These are phyloP conservation scores for Philopedon plagiatum DNA, from an alignment of 2,888 invertebrate species.

Conservation along the genomic window DNA sequence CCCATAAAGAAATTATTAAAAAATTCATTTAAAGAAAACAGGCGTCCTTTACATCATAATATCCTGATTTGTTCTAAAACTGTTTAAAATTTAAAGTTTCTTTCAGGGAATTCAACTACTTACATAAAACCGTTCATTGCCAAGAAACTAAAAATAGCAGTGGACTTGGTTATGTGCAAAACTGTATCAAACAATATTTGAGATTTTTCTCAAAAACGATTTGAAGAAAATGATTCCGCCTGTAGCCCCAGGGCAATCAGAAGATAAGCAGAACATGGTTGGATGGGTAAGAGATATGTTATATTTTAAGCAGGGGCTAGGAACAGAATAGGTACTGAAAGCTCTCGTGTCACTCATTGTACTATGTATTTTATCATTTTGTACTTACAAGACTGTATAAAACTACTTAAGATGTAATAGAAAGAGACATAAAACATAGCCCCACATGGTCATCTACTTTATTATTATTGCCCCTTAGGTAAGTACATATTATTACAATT, in stretches of 20 bases:
- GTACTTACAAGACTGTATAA: too few species aligned
- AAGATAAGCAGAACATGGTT: slow-evolving; percentile 68
- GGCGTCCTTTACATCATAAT: background rate
- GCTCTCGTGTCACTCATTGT: too few species aligned
- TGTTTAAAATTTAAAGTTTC: background rate
- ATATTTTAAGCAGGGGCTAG: slow-evolving; percentile 13
- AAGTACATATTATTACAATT: too few species aligned
- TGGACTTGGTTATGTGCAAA: slow-evolving; percentile 30
- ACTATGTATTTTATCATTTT: too few species aligned
- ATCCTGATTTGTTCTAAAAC: too few species aligned
- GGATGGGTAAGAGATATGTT: slow-evolving; percentile 65
- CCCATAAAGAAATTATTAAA: background rate
- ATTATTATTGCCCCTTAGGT: too few species aligned
- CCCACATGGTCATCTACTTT: too few species aligned
- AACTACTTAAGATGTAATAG: too few species aligned
- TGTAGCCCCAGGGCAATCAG: slow-evolving; percentile 65
- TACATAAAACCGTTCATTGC: background rate
- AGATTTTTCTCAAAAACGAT: slow-evolving; percentile 35
- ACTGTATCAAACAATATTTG: slow-evolving; percentile 32
- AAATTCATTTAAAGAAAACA: background rate
- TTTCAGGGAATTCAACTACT: too few species aligned
- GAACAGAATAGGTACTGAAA: too few species aligned
- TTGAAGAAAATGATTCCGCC: slow-evolving; percentile 68
- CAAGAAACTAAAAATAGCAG: slow-evolving; percentile 4
- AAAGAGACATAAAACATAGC: too few species aligned